A percentile compares a stretch with the other conserved stretches of the same genome.
These are phyloP conservation scores for Brachyhypopomus gauderio DNA, from an alignment of 2,113 vertebrate species.

Conservation along the genomic window DNA sequence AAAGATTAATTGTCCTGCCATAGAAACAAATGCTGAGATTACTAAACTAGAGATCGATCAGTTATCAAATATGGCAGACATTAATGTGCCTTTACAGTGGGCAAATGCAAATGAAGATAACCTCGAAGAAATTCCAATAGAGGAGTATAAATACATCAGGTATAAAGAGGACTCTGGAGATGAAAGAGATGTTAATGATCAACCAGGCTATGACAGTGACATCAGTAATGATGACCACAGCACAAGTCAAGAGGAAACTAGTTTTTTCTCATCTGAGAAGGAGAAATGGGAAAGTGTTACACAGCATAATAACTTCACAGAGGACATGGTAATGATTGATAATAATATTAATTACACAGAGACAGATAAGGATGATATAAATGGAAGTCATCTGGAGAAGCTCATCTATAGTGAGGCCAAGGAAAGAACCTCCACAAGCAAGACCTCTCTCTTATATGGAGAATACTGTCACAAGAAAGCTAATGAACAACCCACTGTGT, in stretches of 20 bases:
- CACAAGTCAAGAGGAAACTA: slow-evolving; percentile 22
- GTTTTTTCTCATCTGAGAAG: not conserved
- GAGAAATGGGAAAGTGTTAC: not conserved
- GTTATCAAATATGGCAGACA: slow-evolving; percentile 12
- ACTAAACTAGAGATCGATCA: not conserved
- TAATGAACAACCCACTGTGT: not conserved
- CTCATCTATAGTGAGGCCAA: not conserved
- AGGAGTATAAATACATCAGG: not conserved
- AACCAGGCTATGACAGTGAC: slow-evolving; percentile 45
- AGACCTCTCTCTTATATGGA: not conserved
- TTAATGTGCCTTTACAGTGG: not conserved
- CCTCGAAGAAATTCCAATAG: not conserved
- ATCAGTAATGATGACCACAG: slow-evolving; percentile 57
- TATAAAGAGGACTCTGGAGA: slow-evolving; percentile 4
- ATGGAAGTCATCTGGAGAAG: not conserved
- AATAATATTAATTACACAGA: not conserved
- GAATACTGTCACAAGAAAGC: not conserved
- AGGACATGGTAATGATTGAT: not conserved
- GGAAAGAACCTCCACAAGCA: not conserved
- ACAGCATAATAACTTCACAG: slow-evolving; percentile 11
- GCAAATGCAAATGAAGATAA: not conserved
- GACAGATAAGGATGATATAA: not conserved
- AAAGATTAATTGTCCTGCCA: not conserved
- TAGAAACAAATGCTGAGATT: not conserved
- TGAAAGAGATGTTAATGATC: slow-evolving; percentile 9